Percentiles rank a stretch among this genome's conserved stretches.
phyloP scores from a whole-genome alignment of 2,113 vertebrate species.

The Syrrhaptes paradoxus region DNA sequence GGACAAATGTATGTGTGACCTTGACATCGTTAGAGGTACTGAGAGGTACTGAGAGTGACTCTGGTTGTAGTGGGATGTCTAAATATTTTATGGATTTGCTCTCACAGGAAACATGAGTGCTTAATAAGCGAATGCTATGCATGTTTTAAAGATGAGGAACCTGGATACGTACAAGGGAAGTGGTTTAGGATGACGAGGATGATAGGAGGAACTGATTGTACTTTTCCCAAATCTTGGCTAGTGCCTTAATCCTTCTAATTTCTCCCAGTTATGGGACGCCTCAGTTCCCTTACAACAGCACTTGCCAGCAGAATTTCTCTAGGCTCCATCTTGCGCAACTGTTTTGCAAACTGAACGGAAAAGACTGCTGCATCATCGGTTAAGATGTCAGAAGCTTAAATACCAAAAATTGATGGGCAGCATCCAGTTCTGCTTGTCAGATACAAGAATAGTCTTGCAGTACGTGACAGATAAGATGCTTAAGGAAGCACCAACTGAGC shows the following conservation, averaged over 20 bases:
- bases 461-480: not conserved
- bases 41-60: not conserved
- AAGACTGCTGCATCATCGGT: not conserved
- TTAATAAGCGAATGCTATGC: not conserved
- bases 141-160: not conserved
- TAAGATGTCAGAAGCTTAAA: slow-evolving; percentile 7
- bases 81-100: not conserved
- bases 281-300: not conserved
- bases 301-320: not conserved
- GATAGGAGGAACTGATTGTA: not conserved
- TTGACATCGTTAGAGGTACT: not conserved
- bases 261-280: accelerated
- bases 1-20: not conserved
- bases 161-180: not conserved
- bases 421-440: not conserved
- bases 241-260: not conserved
- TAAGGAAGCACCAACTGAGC: not conserved
- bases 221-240: not conserved
- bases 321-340: not conserved
- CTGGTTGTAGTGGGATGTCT: not conserved
- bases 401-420: not conserved
- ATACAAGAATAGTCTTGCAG: not conserved
- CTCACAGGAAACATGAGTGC: not conserved
- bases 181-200: not conserved
- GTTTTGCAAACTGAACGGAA: not conserved